Conservation (phyloP, 2,113 vertebrate species). For the Xyliphius kryptos region DNA sequence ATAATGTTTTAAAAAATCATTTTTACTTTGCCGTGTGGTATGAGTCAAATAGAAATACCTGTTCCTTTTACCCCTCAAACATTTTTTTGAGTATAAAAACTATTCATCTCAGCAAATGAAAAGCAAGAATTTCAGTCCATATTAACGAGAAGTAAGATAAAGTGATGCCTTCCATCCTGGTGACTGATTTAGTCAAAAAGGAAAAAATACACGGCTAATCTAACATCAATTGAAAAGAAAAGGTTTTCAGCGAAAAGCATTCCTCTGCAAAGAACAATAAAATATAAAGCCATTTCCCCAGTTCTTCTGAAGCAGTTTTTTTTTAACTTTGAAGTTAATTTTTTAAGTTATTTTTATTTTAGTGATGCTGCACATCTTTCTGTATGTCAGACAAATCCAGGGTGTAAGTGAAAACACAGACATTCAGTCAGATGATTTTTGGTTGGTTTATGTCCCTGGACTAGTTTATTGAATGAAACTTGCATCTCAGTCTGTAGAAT, state of each 20-base stretch:
- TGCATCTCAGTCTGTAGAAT: too few relatives aligned
- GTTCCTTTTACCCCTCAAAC: neutral
- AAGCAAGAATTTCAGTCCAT: conserved; percentile 15
- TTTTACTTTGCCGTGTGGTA: neutral
- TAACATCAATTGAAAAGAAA: conserved; percentile 31
- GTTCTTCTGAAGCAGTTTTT: too few relatives aligned
- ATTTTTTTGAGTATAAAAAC: conserved; percentile 2
- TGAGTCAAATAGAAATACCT: neutral
- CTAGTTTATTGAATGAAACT: too few relatives aligned
- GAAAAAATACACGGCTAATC: conserved; percentile 35
- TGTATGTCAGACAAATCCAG: too few relatives aligned
- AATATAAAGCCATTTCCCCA: too few relatives aligned
- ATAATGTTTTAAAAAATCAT: neutral
- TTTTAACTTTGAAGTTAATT: too few relatives aligned
- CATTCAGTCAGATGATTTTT: too few relatives aligned
- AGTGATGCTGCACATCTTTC: too few relatives aligned
- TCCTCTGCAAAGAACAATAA: too few relatives aligned
- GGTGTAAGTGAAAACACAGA: too few relatives aligned
- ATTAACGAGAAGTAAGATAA: conserved; percentile 5
- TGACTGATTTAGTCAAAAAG: conserved; percentile 37
- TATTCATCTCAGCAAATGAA: conserved; percentile 14
- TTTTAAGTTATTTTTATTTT: too few relatives aligned
- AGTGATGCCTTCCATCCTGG: conserved; percentile 10
- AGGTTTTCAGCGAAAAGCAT: conserved; percentile 38
- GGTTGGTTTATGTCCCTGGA: too few relatives aligned